A percentile compares a stretch with the other conserved stretches of the same genome.
Conservation (phyloP, 2,113 vertebrate genomes). For the Collichthys lucidus region DNA sequence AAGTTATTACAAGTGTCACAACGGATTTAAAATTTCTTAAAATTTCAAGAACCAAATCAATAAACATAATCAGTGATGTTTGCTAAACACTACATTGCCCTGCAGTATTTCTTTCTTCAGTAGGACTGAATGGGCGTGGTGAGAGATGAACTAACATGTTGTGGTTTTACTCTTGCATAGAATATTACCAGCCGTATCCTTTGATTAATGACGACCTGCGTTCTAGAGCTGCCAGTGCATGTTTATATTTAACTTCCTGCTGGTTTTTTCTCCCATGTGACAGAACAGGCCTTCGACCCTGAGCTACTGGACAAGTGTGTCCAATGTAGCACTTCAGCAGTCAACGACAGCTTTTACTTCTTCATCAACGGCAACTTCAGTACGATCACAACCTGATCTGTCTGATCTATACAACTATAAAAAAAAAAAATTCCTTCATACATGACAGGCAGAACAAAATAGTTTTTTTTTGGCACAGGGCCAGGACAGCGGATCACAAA, state of each 20-base stretch:
- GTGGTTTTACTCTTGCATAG: background rate
- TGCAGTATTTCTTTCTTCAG: background rate
- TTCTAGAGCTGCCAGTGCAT: background rate
- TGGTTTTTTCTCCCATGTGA: background rate
- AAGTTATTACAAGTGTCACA: background rate
- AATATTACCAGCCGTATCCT: background rate
- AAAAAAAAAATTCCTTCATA: slow-evolving; percentile 25
- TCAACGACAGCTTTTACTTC: background rate
- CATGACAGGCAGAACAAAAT: slow-evolving; percentile 13
- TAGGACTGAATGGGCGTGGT: background rate
- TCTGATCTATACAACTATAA: background rate
- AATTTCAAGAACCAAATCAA: no score
- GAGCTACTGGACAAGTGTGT: background rate
- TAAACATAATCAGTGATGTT: no score
- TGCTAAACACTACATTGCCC: background rate
- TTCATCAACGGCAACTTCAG: background rate
- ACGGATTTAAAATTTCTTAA: no score
- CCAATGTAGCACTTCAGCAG: background rate
- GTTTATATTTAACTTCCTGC: slow-evolving; percentile 18
- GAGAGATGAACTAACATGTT: background rate
- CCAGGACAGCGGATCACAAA: slow-evolving; percentile 35
- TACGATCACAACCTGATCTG: background rate
- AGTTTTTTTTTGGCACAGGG: background rate
- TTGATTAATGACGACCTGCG: background rate
- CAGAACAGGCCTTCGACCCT: background rate